Percentiles rank a stretch among this genome's conserved stretches.
Evolutionary conservation across 2,888 invertebrate genomes (phyloP).

Genomic region (Amphiduros pacificus): DNA sequence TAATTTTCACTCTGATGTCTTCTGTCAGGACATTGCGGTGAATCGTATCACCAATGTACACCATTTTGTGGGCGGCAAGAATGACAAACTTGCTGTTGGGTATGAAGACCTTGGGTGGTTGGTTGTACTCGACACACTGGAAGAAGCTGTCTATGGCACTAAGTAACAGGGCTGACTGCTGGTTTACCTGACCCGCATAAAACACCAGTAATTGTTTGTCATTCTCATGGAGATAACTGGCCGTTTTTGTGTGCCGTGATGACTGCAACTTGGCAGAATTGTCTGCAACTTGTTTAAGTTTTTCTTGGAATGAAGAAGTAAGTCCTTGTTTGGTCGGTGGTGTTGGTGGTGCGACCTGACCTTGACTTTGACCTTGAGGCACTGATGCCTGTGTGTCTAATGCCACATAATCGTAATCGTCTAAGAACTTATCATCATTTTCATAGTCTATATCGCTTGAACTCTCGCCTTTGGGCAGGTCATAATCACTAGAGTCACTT

Average conservation of each 20-base stretch:
- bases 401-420: constrained; percentile 87
- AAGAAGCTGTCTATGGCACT: constrained; percentile 91
- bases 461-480: constrained; percentile 6
- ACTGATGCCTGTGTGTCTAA: constrained; percentile 58
- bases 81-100: constrained; percentile 94
- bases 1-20: constrained; percentile 69
- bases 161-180: constrained; percentile 77
- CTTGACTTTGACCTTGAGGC: background rate
- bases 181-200: constrained; percentile 84
- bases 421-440: constrained; percentile 67
- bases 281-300: constrained; percentile 16
- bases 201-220: constrained; percentile 83
- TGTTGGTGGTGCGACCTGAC: background rate
- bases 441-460: no score
- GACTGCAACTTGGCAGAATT: background rate
- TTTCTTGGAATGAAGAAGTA: constrained; percentile 17
- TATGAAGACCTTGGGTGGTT: constrained; percentile 88
- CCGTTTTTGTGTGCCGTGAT: background rate
- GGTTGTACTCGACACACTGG: constrained; percentile 86
- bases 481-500: background rate
- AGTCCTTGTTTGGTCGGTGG: no score
- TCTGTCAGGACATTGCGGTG: constrained; percentile 79
- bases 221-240: constrained; percentile 59
- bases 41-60: constrained; percentile 92
- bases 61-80: constrained; percentile 88